Conservation (phyloP, 2,113 vertebrate genomes). For the Antigone vipio region DNA sequence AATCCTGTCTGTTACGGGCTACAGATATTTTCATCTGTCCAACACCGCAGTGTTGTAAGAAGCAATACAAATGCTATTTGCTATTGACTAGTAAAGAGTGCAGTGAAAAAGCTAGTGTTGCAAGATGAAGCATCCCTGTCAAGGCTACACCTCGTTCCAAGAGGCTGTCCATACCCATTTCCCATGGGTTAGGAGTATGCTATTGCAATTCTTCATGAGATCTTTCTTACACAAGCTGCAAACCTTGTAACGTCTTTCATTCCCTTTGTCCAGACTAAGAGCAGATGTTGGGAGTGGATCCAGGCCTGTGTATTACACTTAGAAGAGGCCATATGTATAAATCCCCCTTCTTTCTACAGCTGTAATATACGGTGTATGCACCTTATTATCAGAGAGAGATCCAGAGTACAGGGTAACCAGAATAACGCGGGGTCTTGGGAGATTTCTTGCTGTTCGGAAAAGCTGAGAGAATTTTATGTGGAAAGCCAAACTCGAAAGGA, state of each 20-base stretch:
- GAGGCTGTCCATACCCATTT: constrained; percentile 15
- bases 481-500: background rate
- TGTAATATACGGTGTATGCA: background rate
- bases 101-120: background rate
- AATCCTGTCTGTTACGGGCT: background rate
- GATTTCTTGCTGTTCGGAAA: background rate
- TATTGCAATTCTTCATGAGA: constrained; percentile 3
- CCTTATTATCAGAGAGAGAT: background rate
- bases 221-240: constrained; percentile 19
- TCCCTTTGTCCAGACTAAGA: constrained; percentile 17
- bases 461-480: background rate
- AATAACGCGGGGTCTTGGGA: background rate
- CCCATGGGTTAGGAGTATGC: background rate
- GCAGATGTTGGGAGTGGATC: constrained; percentile 63
- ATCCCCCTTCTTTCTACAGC: constrained; percentile 37
- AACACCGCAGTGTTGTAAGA: background rate
- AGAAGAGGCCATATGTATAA: constrained; percentile 2
- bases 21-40: background rate
- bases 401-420: background rate
- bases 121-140: background rate
- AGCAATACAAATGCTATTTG: background rate
- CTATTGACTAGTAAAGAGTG: background rate
- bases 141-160: background rate
- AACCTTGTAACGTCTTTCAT: background rate
- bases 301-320: constrained; percentile 8